A percentile compares a stretch with the other conserved stretches of the same genome.
Evolutionary conservation across 2,888 invertebrate species (phyloP).

Genomic region (Cephus pygmeus): DNA sequence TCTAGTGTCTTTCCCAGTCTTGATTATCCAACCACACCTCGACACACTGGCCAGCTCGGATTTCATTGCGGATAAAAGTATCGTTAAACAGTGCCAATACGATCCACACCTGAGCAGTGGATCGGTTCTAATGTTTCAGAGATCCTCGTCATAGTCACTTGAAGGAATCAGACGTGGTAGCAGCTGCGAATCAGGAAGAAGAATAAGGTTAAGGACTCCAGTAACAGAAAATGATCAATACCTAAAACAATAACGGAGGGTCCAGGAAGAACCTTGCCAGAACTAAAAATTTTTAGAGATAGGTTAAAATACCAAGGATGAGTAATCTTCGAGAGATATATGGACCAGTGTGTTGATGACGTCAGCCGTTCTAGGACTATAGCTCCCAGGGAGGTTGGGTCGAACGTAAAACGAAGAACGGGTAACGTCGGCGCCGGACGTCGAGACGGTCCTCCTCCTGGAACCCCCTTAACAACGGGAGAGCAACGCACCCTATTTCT

Average conservation of each 20-base stretch:
- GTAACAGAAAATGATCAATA: not conserved
- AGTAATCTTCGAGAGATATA: conserved; percentile 24
- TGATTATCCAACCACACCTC: not conserved
- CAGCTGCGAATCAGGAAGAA: not conserved
- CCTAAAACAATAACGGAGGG: not conserved
- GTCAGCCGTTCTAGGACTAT: conserved; percentile 31
- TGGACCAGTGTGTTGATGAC: conserved; percentile 29
- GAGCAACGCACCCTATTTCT: not conserved
- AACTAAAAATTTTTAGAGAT: not conserved
- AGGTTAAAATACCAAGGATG: conserved; percentile 28
- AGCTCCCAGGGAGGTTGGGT: conserved; percentile 21
- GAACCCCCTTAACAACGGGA: not conserved
- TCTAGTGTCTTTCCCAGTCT: not conserved
- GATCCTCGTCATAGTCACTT: not conserved
- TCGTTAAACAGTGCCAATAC: not conserved
- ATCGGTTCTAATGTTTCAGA: not conserved
- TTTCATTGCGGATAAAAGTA: not conserved
- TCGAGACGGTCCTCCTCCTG: conserved; percentile 29
- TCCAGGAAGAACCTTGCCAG: not conserved
- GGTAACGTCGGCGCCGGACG: conserved; percentile 29
- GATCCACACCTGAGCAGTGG: not conserved
- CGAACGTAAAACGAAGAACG: not conserved
- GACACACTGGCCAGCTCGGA: not conserved
- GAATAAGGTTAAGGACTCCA: not conserved
- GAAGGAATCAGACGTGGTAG: not conserved